A percentile compares a stretch with the other conserved stretches of the same genome.
phyloP scores from a whole-genome alignment of 2,888 invertebrate species.

The Hydropsyche betteni region DNA sequence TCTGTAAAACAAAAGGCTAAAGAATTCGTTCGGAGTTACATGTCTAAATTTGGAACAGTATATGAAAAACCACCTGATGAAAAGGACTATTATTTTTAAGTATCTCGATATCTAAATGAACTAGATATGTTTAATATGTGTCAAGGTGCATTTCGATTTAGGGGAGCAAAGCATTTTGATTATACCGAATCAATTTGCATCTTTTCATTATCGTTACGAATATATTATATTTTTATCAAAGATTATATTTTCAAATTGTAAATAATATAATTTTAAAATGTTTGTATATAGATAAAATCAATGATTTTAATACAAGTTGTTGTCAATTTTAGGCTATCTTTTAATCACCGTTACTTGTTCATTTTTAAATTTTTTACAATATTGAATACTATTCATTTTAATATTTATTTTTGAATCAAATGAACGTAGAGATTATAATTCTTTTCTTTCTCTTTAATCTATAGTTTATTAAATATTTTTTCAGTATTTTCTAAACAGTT shows the following conservation, averaged over 20 bases:
- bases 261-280: slow-evolving; percentile 47
- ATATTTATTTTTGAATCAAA: background rate
- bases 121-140: slow-evolving; percentile 32
- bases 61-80: slow-evolving; percentile 78
- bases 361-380: slow-evolving; percentile 53
- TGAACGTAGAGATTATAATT: background rate
- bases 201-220: slow-evolving; percentile 34
- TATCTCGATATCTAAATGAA: slow-evolving; percentile 43
- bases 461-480: too few relatives aligned
- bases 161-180: slow-evolving; percentile 48
- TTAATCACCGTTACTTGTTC: slow-evolving; percentile 46
- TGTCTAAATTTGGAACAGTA: slow-evolving; percentile 90
- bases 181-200: slow-evolving; percentile 48
- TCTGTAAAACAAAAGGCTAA: slow-evolving; percentile 94
- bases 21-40: slow-evolving; percentile 95
- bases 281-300: slow-evolving; percentile 9
- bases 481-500: too few relatives aligned
- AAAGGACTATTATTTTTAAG: slow-evolving; percentile 59
- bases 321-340: slow-evolving; percentile 30
- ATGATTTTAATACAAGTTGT: slow-evolving; percentile 5
- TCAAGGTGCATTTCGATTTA: background rate
- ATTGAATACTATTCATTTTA: slow-evolving; percentile 46
- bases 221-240: background rate
- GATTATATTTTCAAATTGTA: slow-evolving; percentile 37
- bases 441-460: background rate